Evolutionary conservation across 2,797 vertebrate species (phyloP).

Genomic region (Gymnoscopelus microlampas): DNA sequence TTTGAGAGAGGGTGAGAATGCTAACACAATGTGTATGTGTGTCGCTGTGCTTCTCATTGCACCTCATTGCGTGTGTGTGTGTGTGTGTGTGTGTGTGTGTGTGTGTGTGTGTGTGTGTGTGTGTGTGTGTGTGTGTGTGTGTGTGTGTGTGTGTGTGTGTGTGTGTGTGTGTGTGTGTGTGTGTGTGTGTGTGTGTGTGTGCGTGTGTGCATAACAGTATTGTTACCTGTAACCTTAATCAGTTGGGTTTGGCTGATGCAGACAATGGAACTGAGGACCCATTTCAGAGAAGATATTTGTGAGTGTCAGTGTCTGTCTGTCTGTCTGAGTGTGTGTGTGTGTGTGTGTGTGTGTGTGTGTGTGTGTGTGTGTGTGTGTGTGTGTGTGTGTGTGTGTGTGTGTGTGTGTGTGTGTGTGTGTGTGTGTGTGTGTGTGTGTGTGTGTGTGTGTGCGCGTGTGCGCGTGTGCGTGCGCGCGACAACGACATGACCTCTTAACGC

Average conservation of each 20-base stretch:
- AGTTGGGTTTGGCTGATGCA: no score
- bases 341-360: slow-evolving; percentile 33
- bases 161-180: neutral
- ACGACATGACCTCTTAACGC: slow-evolving; percentile 59
- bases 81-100: neutral
- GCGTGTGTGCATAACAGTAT: no score
- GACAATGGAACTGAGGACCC: no score
- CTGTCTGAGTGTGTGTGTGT: neutral
- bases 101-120: neutral
- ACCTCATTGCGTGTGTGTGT: neutral
- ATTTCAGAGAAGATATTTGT: neutral
- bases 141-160: slow-evolving; percentile 9
- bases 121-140: neutral
- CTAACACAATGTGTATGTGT: neutral
- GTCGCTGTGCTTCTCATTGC: slow-evolving; percentile 10
- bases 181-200: neutral
- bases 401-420: neutral
- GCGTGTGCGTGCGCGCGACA: neutral
- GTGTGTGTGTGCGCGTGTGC: neutral
- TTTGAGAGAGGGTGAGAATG: neutral
- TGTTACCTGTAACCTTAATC: no score
- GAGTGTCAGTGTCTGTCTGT: neutral
- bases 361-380: slow-evolving; percentile 10
- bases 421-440: neutral
- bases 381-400: neutral